Evolutionary conservation across 2,888 invertebrate genomes (phyloP), one percentile per base, ranked within the genome.

Genomic region (Oxyscelio sp.): DNA sequence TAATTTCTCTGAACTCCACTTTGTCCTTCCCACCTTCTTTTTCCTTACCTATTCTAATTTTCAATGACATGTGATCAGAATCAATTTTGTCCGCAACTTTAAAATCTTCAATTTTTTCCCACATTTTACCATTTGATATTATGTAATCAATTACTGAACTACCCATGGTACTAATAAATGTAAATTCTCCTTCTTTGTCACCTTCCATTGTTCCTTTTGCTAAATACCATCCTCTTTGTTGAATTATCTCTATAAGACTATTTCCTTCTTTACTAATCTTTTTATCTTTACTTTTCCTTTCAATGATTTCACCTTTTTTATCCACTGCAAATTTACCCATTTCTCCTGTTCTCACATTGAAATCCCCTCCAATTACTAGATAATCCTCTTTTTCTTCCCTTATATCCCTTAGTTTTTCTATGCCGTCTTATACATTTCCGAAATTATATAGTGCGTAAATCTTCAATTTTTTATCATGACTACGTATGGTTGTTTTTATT

Each of bases 31-130:
- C 38, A 15, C 3, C 43, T 13, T 19, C 31, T 45, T 50, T 22
- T 40, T 17, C 15, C 21, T 48, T 56, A 21, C 9, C 11, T n/a
- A 1, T 38, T 11, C 17, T 2, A 15, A 15, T 24, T 24, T 11
- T 13, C 13, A 50, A 1, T 11, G 15, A 38, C 27, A 73, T 24
- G n/a, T 73, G 71, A 22, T 73, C 71, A 24, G 50, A 73, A 1
- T 73, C 71, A 17, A 61, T 19, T 31, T 50, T 59, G 0, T 58
- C 58, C 22, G n/a, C 11, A 22, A 66, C 24, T 17, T 38, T 52
- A 8, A 66, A 40, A 8, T 4, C 40, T 3, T 66, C 52, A 15
- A 66, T 40, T 40, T 66, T 52, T 22, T 66, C 52, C 66, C 66
- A 66, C 0, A 4, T 8, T 17, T 43, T 19, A 8, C 6, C 1